A percentile compares a stretch with the other conserved stretches of the same genome.
These are phyloP conservation scores for Lycocerus yunnanus DNA, from an alignment of 2,888 invertebrate genomes.

Conservation along the genomic window DNA sequence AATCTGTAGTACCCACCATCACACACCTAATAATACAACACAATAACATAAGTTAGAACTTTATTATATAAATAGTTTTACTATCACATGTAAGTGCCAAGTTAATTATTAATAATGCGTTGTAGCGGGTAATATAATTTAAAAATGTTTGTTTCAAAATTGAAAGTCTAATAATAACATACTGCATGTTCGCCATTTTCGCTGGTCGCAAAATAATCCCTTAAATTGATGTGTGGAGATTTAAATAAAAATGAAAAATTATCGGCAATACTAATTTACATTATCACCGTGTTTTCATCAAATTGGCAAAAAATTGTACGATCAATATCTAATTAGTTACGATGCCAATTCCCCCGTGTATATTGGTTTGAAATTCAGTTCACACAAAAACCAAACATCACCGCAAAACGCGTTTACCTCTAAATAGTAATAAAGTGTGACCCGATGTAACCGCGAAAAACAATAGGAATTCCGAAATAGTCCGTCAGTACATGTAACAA, in stretches of 20 bases:
- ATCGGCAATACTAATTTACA: neutral
- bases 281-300: neutral
- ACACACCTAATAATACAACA: conserved; percentile 1
- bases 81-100: neutral
- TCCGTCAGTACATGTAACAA: conserved; percentile 48
- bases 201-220: neutral
- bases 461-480: conserved; percentile 55
- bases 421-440: conserved; percentile 39
- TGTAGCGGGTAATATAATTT: neutral
- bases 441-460: conserved; percentile 46
- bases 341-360: conserved; percentile 12
- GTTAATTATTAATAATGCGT: neutral
- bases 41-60: neutral
- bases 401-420: conserved; percentile 37
- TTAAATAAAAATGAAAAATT: neutral
- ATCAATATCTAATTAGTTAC: neutral
- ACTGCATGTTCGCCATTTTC: too few relatives aligned
- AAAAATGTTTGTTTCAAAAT: neutral
- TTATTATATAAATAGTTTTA: neutral
- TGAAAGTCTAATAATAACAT: neutral
- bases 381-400: conserved; percentile 39
- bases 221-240: neutral
- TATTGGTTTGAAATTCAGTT: conserved; percentile 36
- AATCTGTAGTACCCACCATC: neutral
- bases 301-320: neutral